A percentile compares a stretch with the other conserved stretches of the same genome.
Conservation (phyloP, 2,888 invertebrate genomes). For the Campoplex capitator region DNA sequence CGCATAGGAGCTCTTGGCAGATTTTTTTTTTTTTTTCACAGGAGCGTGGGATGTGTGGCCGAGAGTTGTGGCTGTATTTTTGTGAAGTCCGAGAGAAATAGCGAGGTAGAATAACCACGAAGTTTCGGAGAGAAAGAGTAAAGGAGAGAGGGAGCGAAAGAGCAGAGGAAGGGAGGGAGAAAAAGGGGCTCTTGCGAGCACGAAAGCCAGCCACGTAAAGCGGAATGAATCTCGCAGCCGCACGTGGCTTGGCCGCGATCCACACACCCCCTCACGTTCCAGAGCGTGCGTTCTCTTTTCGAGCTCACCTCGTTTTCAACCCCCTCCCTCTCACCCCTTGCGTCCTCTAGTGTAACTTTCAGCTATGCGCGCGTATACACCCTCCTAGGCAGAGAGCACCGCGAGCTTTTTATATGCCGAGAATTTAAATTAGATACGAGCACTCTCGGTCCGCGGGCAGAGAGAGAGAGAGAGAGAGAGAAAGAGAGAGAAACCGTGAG, state of each 20-base stretch:
- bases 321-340: constrained; percentile 71
- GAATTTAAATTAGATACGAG: constrained; percentile 84
- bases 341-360: constrained; percentile 51
- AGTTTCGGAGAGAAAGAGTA: constrained; percentile 47
- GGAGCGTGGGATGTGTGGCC: constrained; percentile 48
- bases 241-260: constrained; percentile 83
- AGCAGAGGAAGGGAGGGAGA: constrained; percentile 52
- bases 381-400: constrained; percentile 58
- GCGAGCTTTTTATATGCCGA: constrained; percentile 81
- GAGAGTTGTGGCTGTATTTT: constrained; percentile 63
- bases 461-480: constrained; percentile 56
- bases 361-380: constrained; percentile 44
- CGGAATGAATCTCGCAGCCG: constrained; percentile 83
- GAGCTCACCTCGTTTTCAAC: constrained; percentile 66
- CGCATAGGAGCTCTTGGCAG: constrained; percentile 32
- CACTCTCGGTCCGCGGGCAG: constrained; percentile 76
- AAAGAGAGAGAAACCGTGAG: constrained; percentile 61
- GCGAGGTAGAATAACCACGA: constrained; percentile 44
- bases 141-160: constrained; percentile 59
- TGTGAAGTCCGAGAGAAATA: constrained; percentile 67
- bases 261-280: constrained; percentile 76
- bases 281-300: constrained; percentile 46
- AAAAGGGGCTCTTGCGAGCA: constrained; percentile 71
- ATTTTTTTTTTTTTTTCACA: background rate
- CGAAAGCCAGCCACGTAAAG: constrained; percentile 80